A percentile compares a stretch with the other conserved stretches of the same genome.
Evolutionary conservation across 1,140 invertebrate species (phyloP).

Genomic region (Cydia fagiglandana): DNA sequence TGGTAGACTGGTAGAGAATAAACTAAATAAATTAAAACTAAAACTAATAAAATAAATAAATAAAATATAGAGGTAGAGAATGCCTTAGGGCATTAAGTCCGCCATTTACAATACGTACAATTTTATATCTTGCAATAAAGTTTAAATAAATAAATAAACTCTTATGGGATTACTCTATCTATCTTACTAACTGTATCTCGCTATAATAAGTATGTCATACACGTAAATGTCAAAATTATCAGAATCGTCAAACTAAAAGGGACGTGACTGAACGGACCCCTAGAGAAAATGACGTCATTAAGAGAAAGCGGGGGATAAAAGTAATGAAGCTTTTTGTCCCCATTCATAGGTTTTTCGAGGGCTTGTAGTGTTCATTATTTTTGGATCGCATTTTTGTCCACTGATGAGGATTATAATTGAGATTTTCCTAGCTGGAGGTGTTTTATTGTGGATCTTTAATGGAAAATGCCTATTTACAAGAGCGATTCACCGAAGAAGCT

Average conservation of each 20-base stretch:
- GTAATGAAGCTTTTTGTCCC: constrained; percentile 57
- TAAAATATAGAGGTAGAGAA: no score
- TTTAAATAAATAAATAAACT: no score
- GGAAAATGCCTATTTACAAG: background rate
- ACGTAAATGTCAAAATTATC: background rate
- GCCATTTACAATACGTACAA: no score
- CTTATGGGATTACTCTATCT: constrained; percentile 30
- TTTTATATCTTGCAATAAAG: no score
- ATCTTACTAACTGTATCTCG: background rate
- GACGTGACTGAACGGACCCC: constrained; percentile 51
- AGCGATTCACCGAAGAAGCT: no score
- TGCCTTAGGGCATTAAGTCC: no score
- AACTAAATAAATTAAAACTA: no score
- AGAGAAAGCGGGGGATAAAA: constrained; percentile 52
- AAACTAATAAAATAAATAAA: no score
- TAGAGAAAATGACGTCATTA: constrained; percentile 65
- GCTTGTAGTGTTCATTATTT: constrained; percentile 30
- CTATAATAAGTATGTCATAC: constrained; percentile 30
- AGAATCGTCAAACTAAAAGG: constrained; percentile 49
- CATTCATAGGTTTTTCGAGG: constrained; percentile 45
- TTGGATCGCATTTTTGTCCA: constrained; percentile 5
- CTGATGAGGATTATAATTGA: constrained; percentile 12
- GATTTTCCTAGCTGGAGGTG: background rate
- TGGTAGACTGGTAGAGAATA: no score
- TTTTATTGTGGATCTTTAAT: background rate